A percentile compares a stretch with the other conserved stretches of the same genome.
Conservation (phyloP, 2,888 invertebrate genomes). For the Platynereis dumerilii region DNA sequence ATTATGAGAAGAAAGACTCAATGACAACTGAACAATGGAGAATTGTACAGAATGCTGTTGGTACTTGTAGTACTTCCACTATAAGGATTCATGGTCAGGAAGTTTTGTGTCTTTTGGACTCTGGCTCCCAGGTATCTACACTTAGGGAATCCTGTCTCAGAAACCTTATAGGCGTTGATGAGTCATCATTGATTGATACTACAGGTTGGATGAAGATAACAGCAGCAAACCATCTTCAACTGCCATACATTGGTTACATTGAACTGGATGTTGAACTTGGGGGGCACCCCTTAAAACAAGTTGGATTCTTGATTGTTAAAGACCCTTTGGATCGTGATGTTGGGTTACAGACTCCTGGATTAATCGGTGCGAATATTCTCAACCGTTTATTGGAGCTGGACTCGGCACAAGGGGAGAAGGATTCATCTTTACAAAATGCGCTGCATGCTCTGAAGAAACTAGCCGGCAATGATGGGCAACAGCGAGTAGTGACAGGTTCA, state of each 20-base stretch:
- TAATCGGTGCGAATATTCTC: constrained; percentile 2
- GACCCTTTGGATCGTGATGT: not conserved
- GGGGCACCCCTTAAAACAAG: not conserved
- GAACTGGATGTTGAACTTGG: constrained; percentile 1
- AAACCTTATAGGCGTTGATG: not conserved
- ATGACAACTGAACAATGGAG: not conserved
- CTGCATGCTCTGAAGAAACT: not conserved
- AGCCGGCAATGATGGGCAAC: not conserved
- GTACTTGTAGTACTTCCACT: not conserved
- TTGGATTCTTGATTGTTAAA: constrained; percentile 1
- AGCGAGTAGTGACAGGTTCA: not conserved
- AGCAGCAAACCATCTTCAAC: constrained; percentile 3
- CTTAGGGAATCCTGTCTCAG: not conserved
- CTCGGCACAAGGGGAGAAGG: too few species aligned
- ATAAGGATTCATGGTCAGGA: not conserved
- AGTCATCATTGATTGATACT: not conserved
- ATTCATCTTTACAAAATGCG: not conserved
- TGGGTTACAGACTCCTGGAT: not conserved
- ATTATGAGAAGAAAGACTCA: not conserved
- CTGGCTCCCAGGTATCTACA: not conserved
- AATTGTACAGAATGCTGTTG: not conserved
- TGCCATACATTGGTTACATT: not conserved
- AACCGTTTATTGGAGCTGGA: not conserved
- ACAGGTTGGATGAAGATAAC: not conserved
- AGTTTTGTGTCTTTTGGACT: not conserved